Evolutionary conservation across 2,888 invertebrate species (phyloP), one percentile per base, ranked within the genome.

Genomic region (Eurois occulta): DNA sequence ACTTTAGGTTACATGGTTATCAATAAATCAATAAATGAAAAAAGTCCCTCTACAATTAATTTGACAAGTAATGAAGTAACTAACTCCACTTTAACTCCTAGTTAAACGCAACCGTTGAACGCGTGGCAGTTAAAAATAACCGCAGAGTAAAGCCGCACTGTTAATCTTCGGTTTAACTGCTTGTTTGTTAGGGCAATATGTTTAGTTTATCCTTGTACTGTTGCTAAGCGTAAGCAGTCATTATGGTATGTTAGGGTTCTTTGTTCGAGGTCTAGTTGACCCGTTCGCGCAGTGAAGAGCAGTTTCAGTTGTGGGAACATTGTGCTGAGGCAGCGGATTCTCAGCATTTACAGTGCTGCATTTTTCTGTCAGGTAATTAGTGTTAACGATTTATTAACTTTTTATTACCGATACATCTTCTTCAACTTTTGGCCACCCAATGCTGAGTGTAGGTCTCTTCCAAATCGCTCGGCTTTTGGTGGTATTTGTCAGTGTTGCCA

Each of bases 111-210:
- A 65, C 18, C 41, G 71, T 78, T 81, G 68, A 60, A 69, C 74
- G 72, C 41, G 32, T 58, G 32, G n/a, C 48, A 64, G 76, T 78
- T 84, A 81, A 86, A 84, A 78, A 84, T 86, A 84, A 86, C 48
- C 43, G 64, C 28, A 10, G n/a, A 35, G 38, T 79, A 41, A 74
- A 75, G 71, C 70, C 60, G 48, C 18, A 58, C 64, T 32, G 58
- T 81, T 78, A 80, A 86, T 77, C 74, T 67, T 64, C 1, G 52
- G 46, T 71, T 83, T 75, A 73, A 77, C 67, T 65, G 67, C 69
- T 71, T 32, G 84, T 74, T 71, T 32, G 84, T 74, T 73, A 38
- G 18, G n/a, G 55, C 24, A 38, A 32, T 18, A 66, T 82, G 69
- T 86, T 85, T 76, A 70, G 69, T 86, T 85, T 76, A 70, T 67